Base-by-base conservation (phyloP, 2,797 vertebrate genomes). In the Botia kubotai region DNA sequence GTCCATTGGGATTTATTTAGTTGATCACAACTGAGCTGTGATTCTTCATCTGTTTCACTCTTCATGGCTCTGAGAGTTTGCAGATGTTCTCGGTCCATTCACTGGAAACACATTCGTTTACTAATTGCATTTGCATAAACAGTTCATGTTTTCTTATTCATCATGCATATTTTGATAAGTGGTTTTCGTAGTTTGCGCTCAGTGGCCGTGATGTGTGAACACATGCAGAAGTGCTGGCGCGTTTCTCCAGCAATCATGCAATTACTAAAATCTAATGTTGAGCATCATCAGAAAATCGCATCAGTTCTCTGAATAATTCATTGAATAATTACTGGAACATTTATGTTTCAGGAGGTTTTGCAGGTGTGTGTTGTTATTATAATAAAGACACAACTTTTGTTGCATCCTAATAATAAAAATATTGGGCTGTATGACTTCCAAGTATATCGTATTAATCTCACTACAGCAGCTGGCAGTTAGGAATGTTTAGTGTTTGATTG, bases 41-140 rank as follows among this genome's bases (percentile, higher is more conserved):
- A 74, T 53, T 62, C 72, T 21, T 68, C 39, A 23, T 58, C 71
- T 50, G 72, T 29, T 72, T 67, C 60, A n/a, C 60, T 23, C 26
- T 57, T 60, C 48, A 4, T 2, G 13, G 13, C 55, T 46, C 66
- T 11, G 58, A 77, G 73, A 53, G 26, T 76, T 77, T 36, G 70
- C 93, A 94, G 91, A 91, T 93, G 92, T 90, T 92, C 77, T 85
- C 86, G 84, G 86, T 92, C 89, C 84, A 84, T 83, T 90, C 89
- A 88, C 36, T 82, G 84, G 84, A 65, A 71, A 88, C 81, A 82
- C 83, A 88, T 91, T 89, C 87, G 84, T 88, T 87, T 87, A 83
- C 84, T 91, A 91, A 93, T 93, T 90, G 83, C 91, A 93, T 93
- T 91, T 93, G 90, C 90, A 92, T 93, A 92, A 92, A 91, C 89